These are phyloP conservation scores for Argya squamiceps DNA, from an alignment of 2,797 vertebrate species.

Conservation along the genomic window DNA sequence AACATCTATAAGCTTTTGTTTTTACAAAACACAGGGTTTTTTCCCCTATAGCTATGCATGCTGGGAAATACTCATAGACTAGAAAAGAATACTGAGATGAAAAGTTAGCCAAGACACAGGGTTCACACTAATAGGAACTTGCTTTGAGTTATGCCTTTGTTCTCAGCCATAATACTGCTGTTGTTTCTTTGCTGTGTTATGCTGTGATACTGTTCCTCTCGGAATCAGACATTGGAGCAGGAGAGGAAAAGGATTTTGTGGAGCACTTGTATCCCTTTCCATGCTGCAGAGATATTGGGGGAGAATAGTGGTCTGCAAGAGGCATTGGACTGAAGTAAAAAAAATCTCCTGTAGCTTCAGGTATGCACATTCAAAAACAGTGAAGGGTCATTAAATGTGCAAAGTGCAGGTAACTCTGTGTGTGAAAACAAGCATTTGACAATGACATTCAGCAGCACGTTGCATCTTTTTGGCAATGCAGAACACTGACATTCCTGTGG, in stretches of 20 bases:
- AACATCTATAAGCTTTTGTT: slow-evolving; percentile 36
- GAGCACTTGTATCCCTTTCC: not conserved
- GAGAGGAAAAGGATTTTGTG: not conserved
- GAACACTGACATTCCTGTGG: not conserved
- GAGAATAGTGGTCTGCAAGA: not conserved
- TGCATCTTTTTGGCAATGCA: not conserved
- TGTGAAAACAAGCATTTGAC: not conserved
- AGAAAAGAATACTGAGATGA: not conserved
- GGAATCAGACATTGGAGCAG: not conserved
- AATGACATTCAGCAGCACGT: not conserved
- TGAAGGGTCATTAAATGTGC: not conserved
- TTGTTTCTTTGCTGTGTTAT: not conserved
- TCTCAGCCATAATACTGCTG: not conserved
- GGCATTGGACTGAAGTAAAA: not conserved
- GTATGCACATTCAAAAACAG: not conserved
- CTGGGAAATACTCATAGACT: not conserved
- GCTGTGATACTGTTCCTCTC: not conserved
- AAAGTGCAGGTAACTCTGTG: not conserved
- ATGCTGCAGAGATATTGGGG: not conserved
- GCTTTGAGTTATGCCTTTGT: not conserved
- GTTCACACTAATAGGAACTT: not conserved
- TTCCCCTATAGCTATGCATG: not conserved
- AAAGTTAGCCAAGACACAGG: not conserved
- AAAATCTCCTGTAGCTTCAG: not conserved
- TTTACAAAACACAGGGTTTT: not conserved